Conservation (phyloP, 2,888 invertebrate genomes). For the Catotricha subobsoleta region DNA sequence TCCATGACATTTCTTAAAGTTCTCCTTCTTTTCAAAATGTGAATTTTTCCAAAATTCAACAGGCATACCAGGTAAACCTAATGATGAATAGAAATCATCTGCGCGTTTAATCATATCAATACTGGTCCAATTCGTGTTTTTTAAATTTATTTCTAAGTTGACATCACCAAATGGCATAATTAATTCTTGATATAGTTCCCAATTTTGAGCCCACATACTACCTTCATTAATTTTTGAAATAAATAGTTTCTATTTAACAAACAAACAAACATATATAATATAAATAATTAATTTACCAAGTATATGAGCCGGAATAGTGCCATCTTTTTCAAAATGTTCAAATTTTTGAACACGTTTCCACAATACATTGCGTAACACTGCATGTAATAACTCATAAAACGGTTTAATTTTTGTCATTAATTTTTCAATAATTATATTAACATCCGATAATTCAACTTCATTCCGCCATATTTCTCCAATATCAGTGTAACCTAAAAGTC, state of each 20-base stretch:
- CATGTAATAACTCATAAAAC: slow-evolving; percentile 52
- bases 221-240: slow-evolving; percentile 26
- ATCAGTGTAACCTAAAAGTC: slow-evolving; percentile 37
- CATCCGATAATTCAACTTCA: slow-evolving; percentile 40
- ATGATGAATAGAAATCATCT: slow-evolving; percentile 48
- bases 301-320: slow-evolving; percentile 50
- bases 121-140: slow-evolving; percentile 36
- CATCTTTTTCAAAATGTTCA: slow-evolving; percentile 39
- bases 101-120: slow-evolving; percentile 41
- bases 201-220: slow-evolving; percentile 53
- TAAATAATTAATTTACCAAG: slow-evolving; percentile 32
- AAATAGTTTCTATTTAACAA: not conserved
- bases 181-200: slow-evolving; percentile 39
- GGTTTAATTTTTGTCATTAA: slow-evolving; percentile 40
- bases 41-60: slow-evolving; percentile 43
- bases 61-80: slow-evolving; percentile 43
- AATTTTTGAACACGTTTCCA: slow-evolving; percentile 33
- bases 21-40: slow-evolving; percentile 27
- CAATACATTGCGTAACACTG: slow-evolving; percentile 43
- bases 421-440: slow-evolving; percentile 34
- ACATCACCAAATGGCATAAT: slow-evolving; percentile 33
- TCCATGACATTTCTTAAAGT: slow-evolving; percentile 43
- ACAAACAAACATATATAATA: not conserved
- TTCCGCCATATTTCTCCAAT: slow-evolving; percentile 46
- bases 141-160: slow-evolving; percentile 35